phyloP scores from a whole-genome alignment of 2,113 vertebrate genomes.

The Collichthys lucidus region DNA sequence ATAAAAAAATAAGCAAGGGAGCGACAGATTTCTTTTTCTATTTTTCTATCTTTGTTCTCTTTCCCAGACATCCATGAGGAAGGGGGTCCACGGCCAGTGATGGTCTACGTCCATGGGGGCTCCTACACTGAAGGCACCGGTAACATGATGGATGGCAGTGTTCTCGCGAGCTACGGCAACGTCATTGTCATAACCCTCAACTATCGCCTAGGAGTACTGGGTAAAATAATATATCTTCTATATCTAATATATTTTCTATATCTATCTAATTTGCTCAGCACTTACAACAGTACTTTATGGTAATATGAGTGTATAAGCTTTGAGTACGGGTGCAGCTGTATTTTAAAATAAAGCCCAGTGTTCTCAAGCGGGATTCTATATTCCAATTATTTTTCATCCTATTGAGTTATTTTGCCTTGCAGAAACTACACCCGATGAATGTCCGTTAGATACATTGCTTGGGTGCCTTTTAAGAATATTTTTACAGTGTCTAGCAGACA shows the following conservation, averaged over 20 bases:
- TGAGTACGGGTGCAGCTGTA: not conserved
- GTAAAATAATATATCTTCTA: slow-evolving; percentile 75
- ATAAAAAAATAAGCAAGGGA: not conserved
- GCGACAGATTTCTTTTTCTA: slow-evolving; percentile 2
- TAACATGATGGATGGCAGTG: slow-evolving; percentile 96
- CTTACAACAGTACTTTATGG: not conserved
- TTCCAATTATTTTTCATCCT: not conserved
- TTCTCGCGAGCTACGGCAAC: slow-evolving; percentile 94
- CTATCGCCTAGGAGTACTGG: slow-evolving; percentile 93
- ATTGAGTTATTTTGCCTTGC: not conserved
- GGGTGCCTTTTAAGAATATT: too few relatives aligned
- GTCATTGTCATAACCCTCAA: slow-evolving; percentile 96
- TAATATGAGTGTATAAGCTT: not conserved
- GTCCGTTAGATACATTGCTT: not conserved
- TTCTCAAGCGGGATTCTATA: not conserved
- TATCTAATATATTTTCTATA: slow-evolving; percentile 19
- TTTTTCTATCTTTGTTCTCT: slow-evolving; percentile 21
- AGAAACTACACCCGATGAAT: not conserved
- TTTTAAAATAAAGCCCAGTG: not conserved
- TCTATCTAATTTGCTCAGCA: slow-evolving; percentile 25
- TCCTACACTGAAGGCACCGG: slow-evolving; percentile 96
- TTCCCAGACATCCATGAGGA: slow-evolving; percentile 92
- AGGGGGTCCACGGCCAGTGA: slow-evolving; percentile 91
- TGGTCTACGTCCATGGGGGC: slow-evolving; percentile 96
- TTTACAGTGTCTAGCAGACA: not conserved